Percentiles rank a stretch among this genome's conserved stretches.
These are phyloP conservation scores for Lomographa bimaculata DNA, from an alignment of 2,888 invertebrate genomes.

Conservation along the genomic window DNA sequence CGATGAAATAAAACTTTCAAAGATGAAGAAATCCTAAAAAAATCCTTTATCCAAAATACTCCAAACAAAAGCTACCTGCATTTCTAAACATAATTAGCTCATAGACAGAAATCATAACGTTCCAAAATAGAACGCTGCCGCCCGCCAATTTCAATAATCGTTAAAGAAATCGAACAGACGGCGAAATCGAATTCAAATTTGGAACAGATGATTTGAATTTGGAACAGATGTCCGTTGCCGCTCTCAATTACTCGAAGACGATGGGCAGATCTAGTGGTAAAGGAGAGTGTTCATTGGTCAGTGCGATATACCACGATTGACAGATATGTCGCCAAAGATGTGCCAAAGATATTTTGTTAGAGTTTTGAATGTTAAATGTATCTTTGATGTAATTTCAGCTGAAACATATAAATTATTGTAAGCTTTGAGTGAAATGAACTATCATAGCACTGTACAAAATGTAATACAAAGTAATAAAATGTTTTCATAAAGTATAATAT, in stretches of 20 bases:
- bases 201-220: slow-evolving; percentile 63
- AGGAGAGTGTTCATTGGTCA: slow-evolving; percentile 32
- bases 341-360: no score
- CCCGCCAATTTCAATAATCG: slow-evolving; percentile 78
- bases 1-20: no score
- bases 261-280: slow-evolving; percentile 39
- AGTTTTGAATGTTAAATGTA: no score
- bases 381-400: no score
- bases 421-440: no score
- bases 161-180: slow-evolving; percentile 60
- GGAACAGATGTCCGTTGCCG: slow-evolving; percentile 62
- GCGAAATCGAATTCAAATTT: slow-evolving; percentile 50
- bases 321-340: background rate
- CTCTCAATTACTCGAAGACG: slow-evolving; percentile 62
- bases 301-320: slow-evolving; percentile 36
- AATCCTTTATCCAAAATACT: slow-evolving; percentile 6
- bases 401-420: no score
- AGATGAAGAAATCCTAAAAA: background rate
- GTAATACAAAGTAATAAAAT: no score
- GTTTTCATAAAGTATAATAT: no score
- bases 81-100: slow-evolving; percentile 21
- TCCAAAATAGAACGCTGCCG: slow-evolving; percentile 64
- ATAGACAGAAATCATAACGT: slow-evolving; percentile 29
- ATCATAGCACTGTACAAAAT: no score
- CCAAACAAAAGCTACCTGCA: slow-evolving; percentile 16